A percentile compares a stretch with the other conserved stretches of the same genome.
Conservation (phyloP, 2,113 vertebrate genomes). For the Ursus arctos region DNA sequence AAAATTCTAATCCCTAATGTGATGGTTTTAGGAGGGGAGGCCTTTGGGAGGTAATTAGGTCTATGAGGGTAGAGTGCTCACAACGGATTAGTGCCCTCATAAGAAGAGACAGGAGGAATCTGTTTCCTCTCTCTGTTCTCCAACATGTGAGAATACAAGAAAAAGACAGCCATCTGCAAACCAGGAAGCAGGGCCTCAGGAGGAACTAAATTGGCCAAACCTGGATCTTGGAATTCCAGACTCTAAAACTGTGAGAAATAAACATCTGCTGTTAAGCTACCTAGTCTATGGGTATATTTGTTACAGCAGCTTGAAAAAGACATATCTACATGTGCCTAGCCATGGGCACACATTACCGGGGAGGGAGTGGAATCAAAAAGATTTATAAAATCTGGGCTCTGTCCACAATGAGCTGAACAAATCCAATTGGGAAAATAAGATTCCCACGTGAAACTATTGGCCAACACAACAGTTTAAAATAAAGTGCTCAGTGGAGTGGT, state of each 20-base stretch:
- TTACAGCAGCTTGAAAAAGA: neutral
- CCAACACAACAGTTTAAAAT: constrained; percentile 19
- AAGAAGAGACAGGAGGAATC: neutral
- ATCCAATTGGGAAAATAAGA: constrained; percentile 39
- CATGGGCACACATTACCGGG: neutral
- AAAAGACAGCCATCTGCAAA: neutral
- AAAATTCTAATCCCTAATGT: neutral
- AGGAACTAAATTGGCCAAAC: neutral
- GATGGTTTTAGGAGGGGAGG: neutral
- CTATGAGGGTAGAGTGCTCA: neutral
- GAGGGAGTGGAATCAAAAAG: neutral
- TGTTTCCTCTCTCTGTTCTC: neutral
- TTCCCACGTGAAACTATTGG: neutral
- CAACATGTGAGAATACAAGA: neutral
- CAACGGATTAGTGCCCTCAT: neutral
- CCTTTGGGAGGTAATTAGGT: neutral
- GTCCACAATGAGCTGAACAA: neutral
- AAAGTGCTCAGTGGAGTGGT: neutral
- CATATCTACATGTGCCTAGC: neutral
- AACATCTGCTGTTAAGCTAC: neutral
- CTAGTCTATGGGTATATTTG: neutral
- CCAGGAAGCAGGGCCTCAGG: neutral
- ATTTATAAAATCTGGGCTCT: neutral
- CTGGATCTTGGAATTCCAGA: neutral
- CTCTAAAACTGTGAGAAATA: neutral